Evolutionary conservation across 2,113 vertebrate genomes (phyloP).

Genomic region (Malurus melanocephalus): DNA sequence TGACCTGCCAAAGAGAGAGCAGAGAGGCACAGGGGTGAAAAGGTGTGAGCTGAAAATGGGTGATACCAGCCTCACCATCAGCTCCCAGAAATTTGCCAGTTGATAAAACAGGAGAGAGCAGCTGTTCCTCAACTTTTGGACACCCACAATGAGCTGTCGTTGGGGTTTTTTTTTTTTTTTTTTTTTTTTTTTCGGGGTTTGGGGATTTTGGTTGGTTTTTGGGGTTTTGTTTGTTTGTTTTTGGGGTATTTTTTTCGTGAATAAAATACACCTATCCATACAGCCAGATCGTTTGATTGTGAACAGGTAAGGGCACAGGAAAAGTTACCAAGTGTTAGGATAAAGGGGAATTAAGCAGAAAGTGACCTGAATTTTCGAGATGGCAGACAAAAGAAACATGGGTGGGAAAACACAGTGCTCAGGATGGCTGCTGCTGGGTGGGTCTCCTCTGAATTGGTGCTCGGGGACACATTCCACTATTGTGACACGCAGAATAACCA

Average conservation of each 20-base stretch:
- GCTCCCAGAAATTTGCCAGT: neutral
- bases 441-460: neutral
- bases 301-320: neutral
- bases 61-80: no score
- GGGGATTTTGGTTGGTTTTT: no score
- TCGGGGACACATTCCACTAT: neutral
- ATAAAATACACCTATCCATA: neutral
- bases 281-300: neutral
- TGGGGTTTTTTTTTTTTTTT: no score
- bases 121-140: neutral
- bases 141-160: neutral
- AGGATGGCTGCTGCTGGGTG: neutral
- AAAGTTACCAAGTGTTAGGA: neutral
- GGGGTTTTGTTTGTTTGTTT: no score
- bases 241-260: neutral
- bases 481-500: neutral
- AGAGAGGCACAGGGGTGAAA: neutral
- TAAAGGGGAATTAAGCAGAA: neutral
- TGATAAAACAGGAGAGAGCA: neutral
- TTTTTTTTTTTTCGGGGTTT: no score
- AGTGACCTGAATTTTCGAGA: neutral
- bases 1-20: neutral
- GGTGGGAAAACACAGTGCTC: neutral
- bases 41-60: neutral
- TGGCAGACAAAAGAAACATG: neutral